These are phyloP conservation scores for Callorhinus ursinus DNA, from an alignment of 2,113 vertebrate genomes.

Conservation along the genomic window DNA sequence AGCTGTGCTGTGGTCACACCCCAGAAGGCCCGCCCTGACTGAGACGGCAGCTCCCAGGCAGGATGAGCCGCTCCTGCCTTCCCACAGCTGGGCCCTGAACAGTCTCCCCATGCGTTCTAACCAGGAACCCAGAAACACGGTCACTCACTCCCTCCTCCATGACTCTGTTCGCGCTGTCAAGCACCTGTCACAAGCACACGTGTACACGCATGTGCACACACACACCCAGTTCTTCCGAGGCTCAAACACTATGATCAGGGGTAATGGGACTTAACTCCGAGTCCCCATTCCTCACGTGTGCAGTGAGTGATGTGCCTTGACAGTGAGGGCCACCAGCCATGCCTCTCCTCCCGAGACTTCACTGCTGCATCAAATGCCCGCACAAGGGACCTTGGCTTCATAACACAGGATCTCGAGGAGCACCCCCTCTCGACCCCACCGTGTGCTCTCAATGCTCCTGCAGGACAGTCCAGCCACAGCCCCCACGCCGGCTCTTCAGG, in stretches of 20 bases:
- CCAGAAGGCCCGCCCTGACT: not conserved
- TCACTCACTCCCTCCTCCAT: accelerated
- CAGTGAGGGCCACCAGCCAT: not conserved
- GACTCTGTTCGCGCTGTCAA: accelerated
- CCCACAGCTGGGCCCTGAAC: not conserved
- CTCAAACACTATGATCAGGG: not conserved
- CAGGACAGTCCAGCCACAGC: not conserved
- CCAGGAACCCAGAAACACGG: no score
- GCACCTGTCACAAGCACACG: not conserved
- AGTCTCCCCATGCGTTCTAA: not conserved
- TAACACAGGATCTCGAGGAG: not conserved
- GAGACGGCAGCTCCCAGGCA: accelerated
- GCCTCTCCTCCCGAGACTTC: not conserved
- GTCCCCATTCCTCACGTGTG: accelerated
- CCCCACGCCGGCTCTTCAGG: accelerated
- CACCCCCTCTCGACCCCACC: accelerated
- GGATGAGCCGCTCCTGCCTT: not conserved
- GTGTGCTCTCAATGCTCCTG: accelerated
- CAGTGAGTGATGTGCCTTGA: accelerated
- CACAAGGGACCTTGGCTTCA: not conserved
- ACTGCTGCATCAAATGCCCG: accelerated
- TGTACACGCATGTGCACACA: accelerated
- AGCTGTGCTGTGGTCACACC: no score
- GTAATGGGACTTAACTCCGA: accelerated
- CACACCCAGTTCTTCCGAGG: not conserved